These are phyloP conservation scores for Coluber constrictor DNA, from an alignment of 2,797 vertebrate genomes.

Conservation along the genomic window DNA sequence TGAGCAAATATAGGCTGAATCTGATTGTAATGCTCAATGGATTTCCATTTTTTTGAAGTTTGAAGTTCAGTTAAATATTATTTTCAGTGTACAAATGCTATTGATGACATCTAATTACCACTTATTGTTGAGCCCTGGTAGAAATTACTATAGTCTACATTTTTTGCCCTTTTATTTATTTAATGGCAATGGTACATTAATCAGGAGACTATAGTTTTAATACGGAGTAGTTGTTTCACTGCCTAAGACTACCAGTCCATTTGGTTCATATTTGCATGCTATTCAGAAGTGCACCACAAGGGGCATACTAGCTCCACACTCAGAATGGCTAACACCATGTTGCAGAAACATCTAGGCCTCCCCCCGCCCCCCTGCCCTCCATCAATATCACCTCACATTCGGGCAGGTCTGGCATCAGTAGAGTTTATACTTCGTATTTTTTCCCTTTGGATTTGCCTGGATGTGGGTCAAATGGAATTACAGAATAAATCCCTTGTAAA, in stretches of 20 bases:
- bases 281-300: neutral
- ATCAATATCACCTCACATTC: neutral
- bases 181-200: neutral
- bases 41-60: neutral
- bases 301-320: neutral
- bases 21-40: neutral
- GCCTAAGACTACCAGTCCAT: neutral
- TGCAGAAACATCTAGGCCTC: neutral
- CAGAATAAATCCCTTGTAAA: conserved; percentile 1
- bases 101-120: neutral
- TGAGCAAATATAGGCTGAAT: neutral
- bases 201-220: neutral
- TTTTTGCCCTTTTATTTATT: neutral
- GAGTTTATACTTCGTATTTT: neutral
- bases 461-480: neutral
- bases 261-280: neutral
- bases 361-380: accelerated
- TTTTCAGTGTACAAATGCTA: neutral
- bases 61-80: neutral
- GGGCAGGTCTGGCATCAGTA: neutral
- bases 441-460: accelerated
- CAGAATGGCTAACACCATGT: neutral
- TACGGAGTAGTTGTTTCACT: neutral
- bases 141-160: accelerated
- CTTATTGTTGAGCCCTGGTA: neutral